These are phyloP conservation scores for Lanistes nyassanus DNA, from an alignment of 1,140 invertebrate species.

Conservation along the genomic window DNA sequence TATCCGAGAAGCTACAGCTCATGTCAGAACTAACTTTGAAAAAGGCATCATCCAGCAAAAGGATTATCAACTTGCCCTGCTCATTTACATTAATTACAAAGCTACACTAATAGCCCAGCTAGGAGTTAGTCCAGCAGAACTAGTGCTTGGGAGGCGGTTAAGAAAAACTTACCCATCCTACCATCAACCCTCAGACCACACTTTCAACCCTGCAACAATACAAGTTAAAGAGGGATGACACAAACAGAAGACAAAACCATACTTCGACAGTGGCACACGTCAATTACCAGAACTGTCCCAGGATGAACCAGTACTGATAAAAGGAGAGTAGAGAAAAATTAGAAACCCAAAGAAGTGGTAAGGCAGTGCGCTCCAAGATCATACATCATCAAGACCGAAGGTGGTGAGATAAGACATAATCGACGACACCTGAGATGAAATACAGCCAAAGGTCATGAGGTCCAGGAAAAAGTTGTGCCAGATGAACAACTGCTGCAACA, in stretches of 20 bases:
- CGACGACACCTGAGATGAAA: neutral
- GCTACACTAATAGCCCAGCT: neutral
- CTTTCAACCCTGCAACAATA: neutral
- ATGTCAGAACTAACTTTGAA: no score
- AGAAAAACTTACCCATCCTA: neutral
- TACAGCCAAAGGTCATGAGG: neutral
- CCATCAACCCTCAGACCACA: neutral
- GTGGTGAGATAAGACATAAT: neutral
- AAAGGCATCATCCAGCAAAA: neutral
- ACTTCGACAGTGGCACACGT: neutral
- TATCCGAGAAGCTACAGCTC: no score
- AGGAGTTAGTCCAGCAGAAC: conserved; percentile 2
- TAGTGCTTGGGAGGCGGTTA: neutral
- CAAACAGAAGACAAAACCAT: neutral
- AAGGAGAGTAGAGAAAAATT: neutral
- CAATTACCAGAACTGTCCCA: neutral
- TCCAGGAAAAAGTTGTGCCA: no score
- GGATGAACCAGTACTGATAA: neutral
- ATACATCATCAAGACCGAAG: neutral
- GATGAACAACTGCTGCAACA: no score
- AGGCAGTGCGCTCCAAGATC: conserved; percentile 2
- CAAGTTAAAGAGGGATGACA: neutral
- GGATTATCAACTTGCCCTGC: no score
- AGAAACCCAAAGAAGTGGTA: neutral
- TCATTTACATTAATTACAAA: neutral